A percentile compares a stretch with the other conserved stretches of the same genome.
phyloP scores from a whole-genome alignment of 2,888 invertebrate species.

The Rhamphomyia laevipes region DNA sequence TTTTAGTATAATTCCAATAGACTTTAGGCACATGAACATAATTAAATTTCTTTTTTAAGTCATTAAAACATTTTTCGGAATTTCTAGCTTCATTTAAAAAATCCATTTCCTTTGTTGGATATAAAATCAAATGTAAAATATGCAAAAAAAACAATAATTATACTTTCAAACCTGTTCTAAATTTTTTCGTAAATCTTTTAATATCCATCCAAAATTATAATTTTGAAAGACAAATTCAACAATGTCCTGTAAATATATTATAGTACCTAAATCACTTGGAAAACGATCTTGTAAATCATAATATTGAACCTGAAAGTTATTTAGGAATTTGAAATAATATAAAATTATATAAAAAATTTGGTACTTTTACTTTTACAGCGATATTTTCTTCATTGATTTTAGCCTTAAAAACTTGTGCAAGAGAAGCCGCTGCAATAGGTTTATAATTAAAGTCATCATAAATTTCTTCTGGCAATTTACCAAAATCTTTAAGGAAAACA shows the following conservation, averaged over 20 bases:
- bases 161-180: constrained; percentile 38
- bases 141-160: neutral
- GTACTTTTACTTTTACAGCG: constrained; percentile 56
- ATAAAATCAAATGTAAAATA: no score
- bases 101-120: constrained; percentile 44
- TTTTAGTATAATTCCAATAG: constrained; percentile 47
- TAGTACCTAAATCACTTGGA: constrained; percentile 53
- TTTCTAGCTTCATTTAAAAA: constrained; percentile 59
- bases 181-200: constrained; percentile 50
- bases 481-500: constrained; percentile 58
- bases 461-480: constrained; percentile 46
- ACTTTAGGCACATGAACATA: constrained; percentile 58
- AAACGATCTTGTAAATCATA: constrained; percentile 59
- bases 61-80: constrained; percentile 52
- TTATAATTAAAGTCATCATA: constrained; percentile 50
- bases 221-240: constrained; percentile 55
- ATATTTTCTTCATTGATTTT: constrained; percentile 50
- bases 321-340: neutral
- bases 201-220: constrained; percentile 63
- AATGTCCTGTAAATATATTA: constrained; percentile 49
- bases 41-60: constrained; percentile 43
- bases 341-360: no score
- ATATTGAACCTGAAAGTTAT: constrained; percentile 45
- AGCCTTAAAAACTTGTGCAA: constrained; percentile 61
- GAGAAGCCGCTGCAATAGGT: constrained; percentile 63